Base-by-base conservation (phyloP, 2,888 invertebrate species). In the Heliconius erato region DNA sequence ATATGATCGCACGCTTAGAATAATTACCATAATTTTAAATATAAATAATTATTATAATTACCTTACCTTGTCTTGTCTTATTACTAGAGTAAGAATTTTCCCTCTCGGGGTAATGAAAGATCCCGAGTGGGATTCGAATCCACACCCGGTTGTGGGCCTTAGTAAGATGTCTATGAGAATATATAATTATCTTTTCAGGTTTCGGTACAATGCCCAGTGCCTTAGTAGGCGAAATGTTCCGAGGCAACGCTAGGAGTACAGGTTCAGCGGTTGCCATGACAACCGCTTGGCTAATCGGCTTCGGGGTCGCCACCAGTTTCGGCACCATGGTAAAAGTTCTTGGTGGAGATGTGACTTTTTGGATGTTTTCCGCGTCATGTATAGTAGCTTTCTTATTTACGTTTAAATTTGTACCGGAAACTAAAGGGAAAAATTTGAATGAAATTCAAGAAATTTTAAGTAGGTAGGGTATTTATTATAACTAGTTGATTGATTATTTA, bases 241-340 rank as follows among this genome's bases (percentile, higher is more conserved):
- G 84, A 6, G 89, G 89, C 0, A 91, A 90, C 74, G 90, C 89
- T 0, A 86, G 91, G 0, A 90, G 90, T 74, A 90, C 89, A 0
- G 91, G 90, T 0, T 91, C 91, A 0, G 89, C 91, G 0, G 83
- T 91, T 71, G 85, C 90, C 79, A 90, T 90, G 88, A 91, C 91
- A 28, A 89, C 88, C 0, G 90, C 89, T 7, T 91, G 91, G 91
- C 84, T 91, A 23, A 89, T 90, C 63, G 91, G 91, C 49, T 91
- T 91, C 74, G 90, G 89, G 0, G 87, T 91, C 0, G 88, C 91
- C 6, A 88, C 88, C 0, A 87, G 88, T 7, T 91, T 91, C 82
- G 87, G 86, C 0, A 85, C 87, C 79, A 89, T 90, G 89, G 87
- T 91, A 32, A 83, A 84, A 12, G 78, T 82, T 0, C 54, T 90